Evolutionary conservation across 2,888 invertebrate genomes (phyloP).

Genomic region (Phaedon cochleariae): DNA sequence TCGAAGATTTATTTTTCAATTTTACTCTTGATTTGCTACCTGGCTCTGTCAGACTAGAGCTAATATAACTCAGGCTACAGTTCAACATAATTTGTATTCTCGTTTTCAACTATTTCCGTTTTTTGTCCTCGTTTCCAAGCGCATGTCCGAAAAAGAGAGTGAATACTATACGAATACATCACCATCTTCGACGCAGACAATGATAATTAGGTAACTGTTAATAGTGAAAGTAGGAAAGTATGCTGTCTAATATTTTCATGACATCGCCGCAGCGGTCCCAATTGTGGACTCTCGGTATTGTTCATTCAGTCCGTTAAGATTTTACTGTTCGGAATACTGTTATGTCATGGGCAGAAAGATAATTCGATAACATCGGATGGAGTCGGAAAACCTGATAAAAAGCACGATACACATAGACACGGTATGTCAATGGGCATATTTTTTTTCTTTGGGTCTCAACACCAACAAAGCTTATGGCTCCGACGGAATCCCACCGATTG

Average conservation of each 20-base stretch:
- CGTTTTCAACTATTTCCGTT: not conserved
- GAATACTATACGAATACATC: not conserved
- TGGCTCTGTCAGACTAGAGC: too few species aligned
- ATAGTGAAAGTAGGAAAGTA: conserved; percentile 6
- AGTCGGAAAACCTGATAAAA: too few species aligned
- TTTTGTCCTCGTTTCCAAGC: conserved; percentile 7
- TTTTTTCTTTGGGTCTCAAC: too few species aligned
- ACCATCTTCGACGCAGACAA: not conserved
- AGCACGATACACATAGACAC: too few species aligned
- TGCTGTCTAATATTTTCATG: not conserved
- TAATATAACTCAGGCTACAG: too few species aligned
- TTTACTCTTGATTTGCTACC: too few species aligned
- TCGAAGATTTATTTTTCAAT: too few species aligned
- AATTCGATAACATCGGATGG: too few species aligned
- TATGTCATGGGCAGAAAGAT: too few species aligned
- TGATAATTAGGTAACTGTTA: conserved; percentile 4
- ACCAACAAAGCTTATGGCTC: too few species aligned
- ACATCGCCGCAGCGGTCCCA: not conserved
- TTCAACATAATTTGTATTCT: not conserved
- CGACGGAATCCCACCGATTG: too few species aligned
- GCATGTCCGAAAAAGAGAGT: conserved; percentile 4
- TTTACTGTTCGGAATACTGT: not conserved
- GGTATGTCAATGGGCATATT: too few species aligned
- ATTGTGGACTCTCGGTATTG: not conserved
- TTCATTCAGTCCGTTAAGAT: not conserved